Base-by-base conservation (phyloP, 2,797 vertebrate genomes). In the Acipenser oxyrinchus region DNA sequence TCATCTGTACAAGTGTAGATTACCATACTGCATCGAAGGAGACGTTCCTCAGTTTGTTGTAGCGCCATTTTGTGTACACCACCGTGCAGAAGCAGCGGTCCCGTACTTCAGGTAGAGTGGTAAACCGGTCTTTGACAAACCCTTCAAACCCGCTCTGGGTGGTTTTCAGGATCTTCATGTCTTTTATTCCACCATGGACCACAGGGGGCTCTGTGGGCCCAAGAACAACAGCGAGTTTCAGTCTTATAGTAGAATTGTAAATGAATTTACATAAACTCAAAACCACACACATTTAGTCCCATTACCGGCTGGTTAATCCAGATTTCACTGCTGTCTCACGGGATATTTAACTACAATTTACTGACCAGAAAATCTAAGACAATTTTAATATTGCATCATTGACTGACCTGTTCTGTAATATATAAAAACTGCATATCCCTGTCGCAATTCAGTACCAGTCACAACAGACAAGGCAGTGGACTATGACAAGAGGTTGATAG, bases 131-230 rank as follows among this genome's bases (percentile, higher is more conserved):
- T 73, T 79, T 87, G 49, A 85, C 74, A 77, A 99, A 99, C 6
- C 92, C 92, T 77, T 91, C 89, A 68, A 99, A 99, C 69, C 96
- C 95, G 53, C 95, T 97, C 81, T 95, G 91, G 0, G 95, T 97
- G 7, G 96, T 95, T 84, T 99, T 99, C 78, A 99, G 84, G 65
- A 99, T 81, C 67, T 89, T 94, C 83, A 99, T 90, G 74, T 94
- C 86, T 79, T 90, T 94, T 67, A 99, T 76, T 72, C 97, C 97
- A 64, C 93, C 87, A 81, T 91, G 87, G 77, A 99, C 64, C 68
- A 94, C 80, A 0, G 95, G 91, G 64, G 71, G 62, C 63, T 83
- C 95, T 99, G 77, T 48, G 13, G 69, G 4, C 37, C 37, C 3
- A 37, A 37, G 70, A 1, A 69, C 0, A 70, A 63, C 59, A 76